These are phyloP conservation scores for Cebus imitator DNA, from an alignment of 2,113 vertebrate genomes.

Conservation along the genomic window DNA sequence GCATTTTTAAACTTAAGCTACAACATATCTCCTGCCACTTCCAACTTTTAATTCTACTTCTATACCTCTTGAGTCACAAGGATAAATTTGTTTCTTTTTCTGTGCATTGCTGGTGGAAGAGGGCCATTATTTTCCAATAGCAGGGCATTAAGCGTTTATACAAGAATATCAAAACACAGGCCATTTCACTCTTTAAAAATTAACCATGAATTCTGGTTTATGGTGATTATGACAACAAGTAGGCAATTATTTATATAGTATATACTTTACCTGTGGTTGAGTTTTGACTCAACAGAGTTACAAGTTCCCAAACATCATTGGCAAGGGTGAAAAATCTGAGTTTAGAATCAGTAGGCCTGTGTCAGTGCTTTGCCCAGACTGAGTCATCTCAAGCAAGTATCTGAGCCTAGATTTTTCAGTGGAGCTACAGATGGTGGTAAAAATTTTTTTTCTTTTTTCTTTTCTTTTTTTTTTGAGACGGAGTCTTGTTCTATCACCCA, in stretches of 20 bases:
- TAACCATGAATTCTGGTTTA: slow-evolving; percentile 12
- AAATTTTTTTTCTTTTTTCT: too few species aligned
- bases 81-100: neutral
- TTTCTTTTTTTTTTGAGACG: too few species aligned
- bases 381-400: neutral
- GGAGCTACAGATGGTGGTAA: neutral
- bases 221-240: neutral
- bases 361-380: neutral
- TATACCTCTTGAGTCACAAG: neutral
- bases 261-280: neutral
- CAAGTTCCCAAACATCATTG: neutral
- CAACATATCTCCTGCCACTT: neutral
- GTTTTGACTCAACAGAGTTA: neutral
- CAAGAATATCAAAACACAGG: slow-evolving; percentile 7
- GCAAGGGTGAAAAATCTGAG: neutral
- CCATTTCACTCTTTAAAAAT: neutral
- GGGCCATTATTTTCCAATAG: neutral
- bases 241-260: neutral
- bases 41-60: neutral
- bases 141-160: neutral
- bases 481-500: too few species aligned
- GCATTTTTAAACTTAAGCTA: neutral
- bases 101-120: neutral
- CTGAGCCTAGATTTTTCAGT: neutral
- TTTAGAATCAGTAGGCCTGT: neutral